Base-by-base conservation (phyloP, 2,113 vertebrate species). In the Amphilophus citrinellus region DNA sequence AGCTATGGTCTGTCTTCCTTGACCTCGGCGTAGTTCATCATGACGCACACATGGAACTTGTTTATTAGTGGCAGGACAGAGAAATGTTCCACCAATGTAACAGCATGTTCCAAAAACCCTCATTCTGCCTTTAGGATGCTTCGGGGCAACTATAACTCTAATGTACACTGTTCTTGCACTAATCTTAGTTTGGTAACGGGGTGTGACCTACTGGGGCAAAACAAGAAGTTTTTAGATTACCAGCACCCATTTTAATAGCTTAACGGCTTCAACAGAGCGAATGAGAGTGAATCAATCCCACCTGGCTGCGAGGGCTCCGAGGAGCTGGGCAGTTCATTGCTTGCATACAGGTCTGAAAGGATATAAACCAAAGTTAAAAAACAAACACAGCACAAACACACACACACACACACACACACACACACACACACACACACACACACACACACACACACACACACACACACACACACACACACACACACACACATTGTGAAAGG, bases 31-130 rank as follows among this genome's bases (percentile, higher is more conserved):
- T 66, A 88, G 59, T 88, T 89, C 57, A 87, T 92, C 79, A 84
- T 60, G 17, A 60, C 59, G 59, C 85, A 92, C 93, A 95, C 84
- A 94, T 90, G 94, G 92, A 93, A 94, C 78, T 80, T 90, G 90
- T 94, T 94, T 76, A 89, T 61, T 68, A 22, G 68, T 84, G 24
- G 53, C 39, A 56, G 56, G 24, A 32, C 10, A 9, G 24, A 77
- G 50, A 85, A 79, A 86, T 60, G n/a, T 86, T 89, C 61, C 88
- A 84, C 73, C 8, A 61, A 13, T 66, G 2, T 50, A 50, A 7
- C 47, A 50, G 47, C 47, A 50, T 50, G 47, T 17, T 50, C 47
- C 15, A 50, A 17, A 5, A 6, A 15, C 47, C 14, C 47, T 17
- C 47, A 17, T 6, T 17, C 47, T 7, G 14, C 15, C 15, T 17